These are phyloP conservation scores for Falco punctatus DNA, from an alignment of 2,113 vertebrate genomes.

Conservation along the genomic window DNA sequence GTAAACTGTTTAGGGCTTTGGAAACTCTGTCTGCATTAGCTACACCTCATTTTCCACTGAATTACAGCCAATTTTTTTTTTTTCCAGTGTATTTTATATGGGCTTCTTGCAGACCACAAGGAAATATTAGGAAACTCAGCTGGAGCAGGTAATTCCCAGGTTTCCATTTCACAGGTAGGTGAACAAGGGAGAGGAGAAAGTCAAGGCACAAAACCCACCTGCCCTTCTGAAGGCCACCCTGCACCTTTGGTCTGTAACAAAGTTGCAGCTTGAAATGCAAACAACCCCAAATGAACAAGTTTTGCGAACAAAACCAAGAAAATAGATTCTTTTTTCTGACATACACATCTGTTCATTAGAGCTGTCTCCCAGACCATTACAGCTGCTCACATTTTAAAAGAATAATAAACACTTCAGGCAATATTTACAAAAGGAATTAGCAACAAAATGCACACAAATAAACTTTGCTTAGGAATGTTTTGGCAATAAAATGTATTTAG, in stretches of 20 bases:
- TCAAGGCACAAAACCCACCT: neutral
- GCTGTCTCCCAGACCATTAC: neutral
- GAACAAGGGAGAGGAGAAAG: neutral
- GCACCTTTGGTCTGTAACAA: neutral
- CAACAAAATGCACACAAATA: neutral
- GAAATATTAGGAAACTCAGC: neutral
- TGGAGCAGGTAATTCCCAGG: neutral
- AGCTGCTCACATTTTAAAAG: conserved; percentile 16
- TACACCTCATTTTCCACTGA: neutral
- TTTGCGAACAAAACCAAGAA: conserved; percentile 25
- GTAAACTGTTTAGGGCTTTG: neutral
- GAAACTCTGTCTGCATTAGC: neutral
- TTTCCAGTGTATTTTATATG: neutral
- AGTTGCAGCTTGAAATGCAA: neutral
- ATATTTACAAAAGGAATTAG: conserved; percentile 51
- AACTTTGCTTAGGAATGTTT: neutral
- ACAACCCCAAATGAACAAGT: neutral
- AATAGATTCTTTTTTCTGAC: neutral
- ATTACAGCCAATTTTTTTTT: neutral
- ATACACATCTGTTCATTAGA: conserved; percentile 21
- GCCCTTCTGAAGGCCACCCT: neutral
- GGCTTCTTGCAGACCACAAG: neutral
- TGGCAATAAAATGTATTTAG: neutral
- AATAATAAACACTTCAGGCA: conserved; percentile 3
- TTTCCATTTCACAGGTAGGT: neutral